Base-by-base conservation (phyloP, 2,888 invertebrate genomes). In the Thereva nobilitata region DNA sequence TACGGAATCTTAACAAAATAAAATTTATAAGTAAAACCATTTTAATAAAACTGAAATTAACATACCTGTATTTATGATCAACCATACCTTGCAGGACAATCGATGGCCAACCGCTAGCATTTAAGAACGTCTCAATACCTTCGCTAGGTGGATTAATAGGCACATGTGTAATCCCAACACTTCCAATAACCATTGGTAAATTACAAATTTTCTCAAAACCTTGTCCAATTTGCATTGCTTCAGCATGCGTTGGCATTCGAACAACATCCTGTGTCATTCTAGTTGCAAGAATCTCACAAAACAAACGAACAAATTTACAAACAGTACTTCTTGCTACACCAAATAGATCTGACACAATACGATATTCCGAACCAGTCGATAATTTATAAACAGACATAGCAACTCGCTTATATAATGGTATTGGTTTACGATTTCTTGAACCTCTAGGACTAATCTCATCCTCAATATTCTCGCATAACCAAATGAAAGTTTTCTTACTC, bases 11-110 rank as follows among this genome's bases (percentile, higher is more conserved):
- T 8, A 3, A 61, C 67, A 56, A 4, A 23, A 64, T 45, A 57
- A 37, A 42, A 38, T 10, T 10, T 34, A 50, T 53, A 34, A 67
- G 35, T n/a, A n/a, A 12, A 55, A 50, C 50, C 12, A n/a, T 7
- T 10, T 3, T 23, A 9, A 42, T 5, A 8, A 6, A 49, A 6
- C 38, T 5, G 9, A n/a, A 9, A 3, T 12, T 9, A 34, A 57
- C 74, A 70, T 66, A 75, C 64, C 76, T 71, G 67, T 79, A 72
- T 12, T 75, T 76, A 64, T 78, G 76, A 67, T 79, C 79, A 0
- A 80, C 70, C 0, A 80, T 71, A 3, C 75, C 74, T 59, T 79
- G 78, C 71, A 80, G 74, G 6, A 77, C 76, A 8, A 77, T 71
- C 1, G 72, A 71, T 9, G 74, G 68, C 1, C 71, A 71, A 1